Evolutionary conservation across 2,113 vertebrate genomes (phyloP).

Genomic region (Lates calcarifer): DNA sequence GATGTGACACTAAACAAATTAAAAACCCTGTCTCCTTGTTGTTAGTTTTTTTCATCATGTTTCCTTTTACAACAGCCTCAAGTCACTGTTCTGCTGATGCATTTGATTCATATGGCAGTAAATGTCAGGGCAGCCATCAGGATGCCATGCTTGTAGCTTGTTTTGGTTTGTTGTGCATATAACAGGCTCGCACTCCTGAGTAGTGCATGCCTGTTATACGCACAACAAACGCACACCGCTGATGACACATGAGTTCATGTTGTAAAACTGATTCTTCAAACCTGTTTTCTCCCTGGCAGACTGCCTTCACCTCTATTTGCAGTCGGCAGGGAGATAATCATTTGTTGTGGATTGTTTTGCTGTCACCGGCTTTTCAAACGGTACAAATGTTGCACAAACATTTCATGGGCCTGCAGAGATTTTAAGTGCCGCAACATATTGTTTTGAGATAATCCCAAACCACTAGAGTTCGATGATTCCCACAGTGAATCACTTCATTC

Average conservation of each 20-base stretch:
- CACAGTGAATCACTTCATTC: neutral
- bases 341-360: slow-evolving; percentile 7
- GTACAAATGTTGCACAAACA: neutral
- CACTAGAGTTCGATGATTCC: neutral
- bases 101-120: neutral
- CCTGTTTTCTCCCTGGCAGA: neutral
- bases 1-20: no score
- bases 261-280: slow-evolving; percentile 32
- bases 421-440: neutral
- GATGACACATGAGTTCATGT: neutral
- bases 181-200: no score
- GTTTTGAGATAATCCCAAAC: neutral
- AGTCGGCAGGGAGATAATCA: neutral
- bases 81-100: neutral
- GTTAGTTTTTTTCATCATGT: no score
- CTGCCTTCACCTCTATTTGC: slow-evolving; percentile 28
- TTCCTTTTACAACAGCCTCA: neutral
- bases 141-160: neutral
- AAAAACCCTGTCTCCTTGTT: no score
- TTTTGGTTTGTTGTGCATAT: no score
- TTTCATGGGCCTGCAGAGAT: neutral
- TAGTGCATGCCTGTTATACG: no score
- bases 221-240: no score
- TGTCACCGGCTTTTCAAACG: neutral
- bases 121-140: neutral